Percentiles rank a stretch among this genome's conserved stretches.
These are phyloP conservation scores for Andrena hattorfiana DNA, from an alignment of 2,888 invertebrate genomes.

Conservation along the genomic window DNA sequence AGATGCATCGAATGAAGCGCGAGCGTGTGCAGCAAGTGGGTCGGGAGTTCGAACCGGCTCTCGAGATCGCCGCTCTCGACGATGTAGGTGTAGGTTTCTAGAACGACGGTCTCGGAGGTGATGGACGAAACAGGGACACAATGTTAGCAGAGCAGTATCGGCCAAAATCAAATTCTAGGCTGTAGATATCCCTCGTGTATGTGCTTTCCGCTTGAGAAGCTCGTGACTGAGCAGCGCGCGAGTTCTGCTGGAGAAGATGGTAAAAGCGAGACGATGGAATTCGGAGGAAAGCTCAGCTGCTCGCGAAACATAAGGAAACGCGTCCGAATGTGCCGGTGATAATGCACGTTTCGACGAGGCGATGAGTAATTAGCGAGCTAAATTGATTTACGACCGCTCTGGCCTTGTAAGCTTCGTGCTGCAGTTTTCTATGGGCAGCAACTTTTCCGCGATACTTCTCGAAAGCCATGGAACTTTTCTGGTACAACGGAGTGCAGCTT, in stretches of 20 bases:
- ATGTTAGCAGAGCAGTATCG: background rate
- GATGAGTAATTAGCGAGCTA: background rate
- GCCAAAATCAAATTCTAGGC: conserved; percentile 22
- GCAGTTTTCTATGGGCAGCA: background rate
- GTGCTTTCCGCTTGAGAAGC: too few relatives aligned
- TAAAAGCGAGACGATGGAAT: too few relatives aligned
- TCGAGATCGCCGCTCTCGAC: conserved; percentile 66
- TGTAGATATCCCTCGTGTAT: too few relatives aligned
- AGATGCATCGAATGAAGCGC: conserved; percentile 59
- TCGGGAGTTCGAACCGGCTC: conserved; percentile 69
- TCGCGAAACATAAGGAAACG: too few relatives aligned
- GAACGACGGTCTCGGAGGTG: conserved; percentile 54
- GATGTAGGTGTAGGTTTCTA: conserved; percentile 73
- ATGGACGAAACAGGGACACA: conserved; percentile 50
- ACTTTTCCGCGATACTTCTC: background rate
- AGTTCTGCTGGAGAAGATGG: too few relatives aligned
- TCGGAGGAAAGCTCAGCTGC: too few relatives aligned
- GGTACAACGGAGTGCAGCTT: background rate
- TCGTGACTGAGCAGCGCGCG: too few relatives aligned
- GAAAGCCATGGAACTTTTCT: background rate
- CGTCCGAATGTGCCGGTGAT: too few relatives aligned
- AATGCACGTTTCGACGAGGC: too few relatives aligned
- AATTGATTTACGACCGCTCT: background rate
- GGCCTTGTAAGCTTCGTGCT: background rate
- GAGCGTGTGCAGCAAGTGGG: conserved; percentile 68